Evolutionary conservation across 2,888 invertebrate species (phyloP), one percentile per base, ranked within the genome.

Genomic region (Acleris holmiana): DNA sequence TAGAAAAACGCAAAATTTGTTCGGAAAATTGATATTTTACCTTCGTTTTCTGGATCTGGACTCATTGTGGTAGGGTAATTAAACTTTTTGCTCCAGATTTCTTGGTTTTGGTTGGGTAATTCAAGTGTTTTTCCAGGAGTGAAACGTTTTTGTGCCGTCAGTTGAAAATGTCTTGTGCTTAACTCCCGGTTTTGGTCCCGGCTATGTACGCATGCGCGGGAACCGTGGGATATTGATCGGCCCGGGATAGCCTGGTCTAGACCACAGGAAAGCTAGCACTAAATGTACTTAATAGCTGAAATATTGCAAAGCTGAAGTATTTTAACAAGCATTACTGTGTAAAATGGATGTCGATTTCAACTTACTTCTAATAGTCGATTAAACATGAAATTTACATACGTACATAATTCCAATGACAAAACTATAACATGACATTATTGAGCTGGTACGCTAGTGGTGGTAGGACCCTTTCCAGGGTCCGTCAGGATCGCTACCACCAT

Each of bases 191-290:
- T 68, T 62, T 67, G 67, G 61, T 60, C 68, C 58, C 68, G 19
- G 76, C 75, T 68, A 75, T 71, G 65, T 69, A 29, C 74, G 75
- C 77, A 71, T 80, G 81, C 90, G 88, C 79, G 71, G 83, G 82
- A 80, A 77, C 79, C 75, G 73, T 66, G 74, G 78, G 78, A 74
- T 89, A 90, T 90, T 89, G 89, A 90, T 90, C 84, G 25, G 54
- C 71, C 81, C 80, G 79, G 83, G 82, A 71, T 73, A 70, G 69
- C 73, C 54, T 41, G 56, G 64, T 60, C 59, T 67, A 64, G 64
- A 59, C 64, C 58, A 40, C 19, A 54, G 15, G 18, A 21, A 59
- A 29, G n/a, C 57, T 63, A 29, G 15, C 4, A 19, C 3, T 7
- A 25, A 35, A 44, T 44, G 29, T 10, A n/a, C n/a, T n/a, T n/a